A percentile compares a stretch with the other conserved stretches of the same genome.
Conservation (phyloP, 2,888 invertebrate species). For the Lochmaea crataegi region DNA sequence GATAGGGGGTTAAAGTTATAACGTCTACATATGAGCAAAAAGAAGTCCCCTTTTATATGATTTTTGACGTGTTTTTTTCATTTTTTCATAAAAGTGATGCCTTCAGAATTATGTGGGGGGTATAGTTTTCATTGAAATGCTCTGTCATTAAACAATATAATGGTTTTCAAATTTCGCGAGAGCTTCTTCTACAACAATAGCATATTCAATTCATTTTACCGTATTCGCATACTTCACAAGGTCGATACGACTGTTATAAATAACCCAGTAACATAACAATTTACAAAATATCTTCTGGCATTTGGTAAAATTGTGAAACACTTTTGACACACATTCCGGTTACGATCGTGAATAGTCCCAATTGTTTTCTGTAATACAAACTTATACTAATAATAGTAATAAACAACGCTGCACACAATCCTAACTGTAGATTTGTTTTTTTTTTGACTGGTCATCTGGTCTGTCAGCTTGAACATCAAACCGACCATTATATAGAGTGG, state of each 20-base stretch:
- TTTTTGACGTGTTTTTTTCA: too few species aligned
- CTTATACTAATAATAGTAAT: constrained; percentile 25
- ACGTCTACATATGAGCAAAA: too few species aligned
- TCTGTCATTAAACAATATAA: not conserved
- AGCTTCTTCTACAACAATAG: constrained; percentile 6
- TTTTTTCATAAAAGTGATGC: too few species aligned
- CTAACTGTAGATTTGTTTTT: constrained; percentile 21
- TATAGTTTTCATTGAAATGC: too few species aligned
- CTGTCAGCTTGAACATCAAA: not conserved
- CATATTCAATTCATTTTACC: not conserved
- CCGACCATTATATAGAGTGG: too few species aligned
- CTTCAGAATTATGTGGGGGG: too few species aligned
- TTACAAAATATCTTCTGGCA: constrained; percentile 6
- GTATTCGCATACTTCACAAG: constrained; percentile 4
- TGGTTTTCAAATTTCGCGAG: not conserved
- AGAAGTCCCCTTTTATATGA: too few species aligned
- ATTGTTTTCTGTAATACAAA: constrained; percentile 31
- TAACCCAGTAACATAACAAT: not conserved
- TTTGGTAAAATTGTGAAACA: constrained; percentile 9
- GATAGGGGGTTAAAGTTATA: too few species aligned
- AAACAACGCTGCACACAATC: constrained; percentile 18
- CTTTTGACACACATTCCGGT: constrained; percentile 25
- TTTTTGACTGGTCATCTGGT: constrained; percentile 12
- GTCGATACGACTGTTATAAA: not conserved
- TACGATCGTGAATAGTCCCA: constrained; percentile 30